Percentiles rank a stretch among this genome's conserved stretches.
phyloP scores from a whole-genome alignment of 2,797 vertebrate species.

The Linurgus olivaceus region DNA sequence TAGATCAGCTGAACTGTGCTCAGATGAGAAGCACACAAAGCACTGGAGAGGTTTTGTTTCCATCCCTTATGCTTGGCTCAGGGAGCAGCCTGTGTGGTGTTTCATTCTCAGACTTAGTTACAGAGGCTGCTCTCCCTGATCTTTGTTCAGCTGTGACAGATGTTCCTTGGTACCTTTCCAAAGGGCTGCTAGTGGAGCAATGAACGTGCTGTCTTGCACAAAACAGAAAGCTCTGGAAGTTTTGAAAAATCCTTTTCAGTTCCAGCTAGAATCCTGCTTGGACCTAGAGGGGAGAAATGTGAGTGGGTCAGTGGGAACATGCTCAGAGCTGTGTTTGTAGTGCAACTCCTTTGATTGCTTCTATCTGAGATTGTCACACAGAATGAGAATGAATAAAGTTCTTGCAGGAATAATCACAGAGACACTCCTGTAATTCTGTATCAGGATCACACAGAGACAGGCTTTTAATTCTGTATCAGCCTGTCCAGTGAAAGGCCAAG shows the following conservation, averaged over 20 bases:
- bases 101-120: neutral
- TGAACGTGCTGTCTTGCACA: neutral
- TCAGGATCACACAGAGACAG: neutral
- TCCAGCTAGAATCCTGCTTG: neutral
- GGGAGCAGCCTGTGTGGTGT: neutral
- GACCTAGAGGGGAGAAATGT: neutral
- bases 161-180: constrained; percentile 19
- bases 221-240: neutral
- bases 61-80: neutral
- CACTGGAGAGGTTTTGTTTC: neutral
- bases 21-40: neutral
- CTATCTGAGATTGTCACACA: neutral
- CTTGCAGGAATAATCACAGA: neutral
- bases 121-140: neutral
- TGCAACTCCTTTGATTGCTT: neutral
- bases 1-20: neutral
- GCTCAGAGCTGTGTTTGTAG: neutral
- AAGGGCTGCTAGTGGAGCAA: neutral
- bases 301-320: neutral
- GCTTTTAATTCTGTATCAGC: neutral
- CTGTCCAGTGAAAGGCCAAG: neutral
- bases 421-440: neutral
- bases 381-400: neutral
- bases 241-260: neutral
- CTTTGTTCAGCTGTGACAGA: constrained; percentile 12